phyloP scores from a whole-genome alignment of 2,113 vertebrate genomes.

The Amphiprion ocellaris region DNA sequence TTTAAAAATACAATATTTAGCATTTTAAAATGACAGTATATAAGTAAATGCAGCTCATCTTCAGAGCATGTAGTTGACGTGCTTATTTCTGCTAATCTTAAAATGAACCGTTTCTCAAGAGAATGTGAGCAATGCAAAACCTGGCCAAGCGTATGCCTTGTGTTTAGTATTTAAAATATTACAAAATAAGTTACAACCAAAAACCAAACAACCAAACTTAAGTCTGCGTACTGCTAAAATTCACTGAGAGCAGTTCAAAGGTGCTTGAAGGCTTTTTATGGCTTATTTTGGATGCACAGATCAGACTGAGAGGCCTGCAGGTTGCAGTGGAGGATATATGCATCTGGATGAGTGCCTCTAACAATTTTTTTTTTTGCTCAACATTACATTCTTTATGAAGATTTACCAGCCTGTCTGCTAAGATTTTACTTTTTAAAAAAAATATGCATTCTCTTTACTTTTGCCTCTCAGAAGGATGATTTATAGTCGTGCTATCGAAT shows the following conservation, averaged over 20 bases:
- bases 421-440: constrained; percentile 33
- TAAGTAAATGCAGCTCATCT: constrained; percentile 31
- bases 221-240: constrained; percentile 7
- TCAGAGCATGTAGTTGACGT: constrained; percentile 40
- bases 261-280: not conserved
- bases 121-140: not conserved
- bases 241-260: constrained; percentile 19
- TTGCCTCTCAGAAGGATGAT: constrained; percentile 80
- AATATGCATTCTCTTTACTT: constrained; percentile 73
- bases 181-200: not conserved
- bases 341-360: constrained; percentile 32
- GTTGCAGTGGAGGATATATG: not conserved
- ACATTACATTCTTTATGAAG: constrained; percentile 48
- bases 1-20: constrained; percentile 38
- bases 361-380: constrained; percentile 5
- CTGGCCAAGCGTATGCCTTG: constrained; percentile 6
- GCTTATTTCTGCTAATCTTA: constrained; percentile 31
- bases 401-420: constrained; percentile 52
- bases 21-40: constrained; percentile 13
- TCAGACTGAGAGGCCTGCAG: constrained; percentile 6
- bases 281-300: constrained; percentile 31
- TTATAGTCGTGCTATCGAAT: constrained; percentile 86
- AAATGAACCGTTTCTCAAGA: constrained; percentile 21
- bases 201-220: not conserved
- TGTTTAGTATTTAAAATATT: constrained; percentile 13